A percentile compares a stretch with the other conserved stretches of the same genome.
Evolutionary conservation across 2,113 vertebrate species (phyloP).

Genomic region (Hippopotamus amphibius): DNA sequence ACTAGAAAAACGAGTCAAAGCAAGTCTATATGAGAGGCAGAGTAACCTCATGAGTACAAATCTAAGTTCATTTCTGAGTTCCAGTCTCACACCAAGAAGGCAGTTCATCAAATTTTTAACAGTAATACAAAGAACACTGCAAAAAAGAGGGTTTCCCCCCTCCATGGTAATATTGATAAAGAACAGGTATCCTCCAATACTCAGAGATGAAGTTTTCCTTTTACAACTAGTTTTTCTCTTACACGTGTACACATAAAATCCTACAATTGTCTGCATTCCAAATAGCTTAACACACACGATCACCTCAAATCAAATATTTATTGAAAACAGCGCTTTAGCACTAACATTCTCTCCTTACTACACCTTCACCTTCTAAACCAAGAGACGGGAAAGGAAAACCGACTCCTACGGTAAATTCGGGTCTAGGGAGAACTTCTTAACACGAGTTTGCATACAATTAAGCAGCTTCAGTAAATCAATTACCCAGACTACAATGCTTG

Average conservation of each 20-base stretch:
- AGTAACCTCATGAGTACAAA: slow-evolving; percentile 30
- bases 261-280: not conserved
- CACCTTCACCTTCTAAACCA: not conserved
- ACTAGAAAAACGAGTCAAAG: not conserved
- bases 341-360: not conserved
- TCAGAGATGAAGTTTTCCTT: slow-evolving; percentile 15
- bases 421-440: not conserved
- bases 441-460: not conserved
- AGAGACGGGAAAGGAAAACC: not conserved
- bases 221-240: slow-evolving; percentile 2
- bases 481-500: not conserved
- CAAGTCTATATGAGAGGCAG: not conserved
- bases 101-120: slow-evolving; percentile 20
- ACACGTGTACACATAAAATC: slow-evolving; percentile 6
- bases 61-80: slow-evolving; percentile 36
- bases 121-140: not conserved
- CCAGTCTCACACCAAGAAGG: not conserved
- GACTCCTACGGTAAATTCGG: not conserved
- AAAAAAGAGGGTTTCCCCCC: not conserved
- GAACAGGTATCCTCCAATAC: not conserved
- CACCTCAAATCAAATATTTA: slow-evolving; percentile 38
- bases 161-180: not conserved
- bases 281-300: not conserved
- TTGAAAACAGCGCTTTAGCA: not conserved
- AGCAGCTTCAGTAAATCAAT: not conserved